Evolutionary conservation across 2,797 vertebrate species (phyloP).

Genomic region (Rachycentron canadum): DNA sequence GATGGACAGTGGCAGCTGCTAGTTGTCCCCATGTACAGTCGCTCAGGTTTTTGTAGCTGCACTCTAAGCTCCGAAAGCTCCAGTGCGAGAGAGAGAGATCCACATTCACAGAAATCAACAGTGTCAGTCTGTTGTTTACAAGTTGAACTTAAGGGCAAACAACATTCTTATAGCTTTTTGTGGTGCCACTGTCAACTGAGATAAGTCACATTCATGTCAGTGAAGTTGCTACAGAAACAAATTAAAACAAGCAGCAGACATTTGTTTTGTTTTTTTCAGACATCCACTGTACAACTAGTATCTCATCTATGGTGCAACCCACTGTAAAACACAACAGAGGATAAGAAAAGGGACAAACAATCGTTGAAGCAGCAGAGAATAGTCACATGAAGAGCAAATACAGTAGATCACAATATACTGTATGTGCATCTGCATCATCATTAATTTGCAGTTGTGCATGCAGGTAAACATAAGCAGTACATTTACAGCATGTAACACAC

Average conservation of each 20-base stretch:
- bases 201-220: not conserved
- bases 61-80: conserved; percentile 45
- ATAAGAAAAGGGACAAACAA: not conserved
- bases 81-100: conserved; percentile 16
- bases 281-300: not conserved
- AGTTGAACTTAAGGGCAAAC: not conserved
- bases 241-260: not conserved
- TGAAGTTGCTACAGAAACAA: not conserved
- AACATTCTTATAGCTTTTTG: not conserved
- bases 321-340: not conserved
- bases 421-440: not conserved
- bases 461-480: not conserved
- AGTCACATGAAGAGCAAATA: not conserved
- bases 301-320: not conserved
- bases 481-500: not conserved
- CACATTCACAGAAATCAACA: conserved; percentile 31
- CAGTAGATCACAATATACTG: not conserved
- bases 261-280: not conserved
- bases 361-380: not conserved
- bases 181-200: not conserved
- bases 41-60: conserved; percentile 51
- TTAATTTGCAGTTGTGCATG: not conserved
- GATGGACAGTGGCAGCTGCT: conserved; percentile 93
- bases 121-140: conserved; percentile 19
- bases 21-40: conserved; percentile 84